A percentile compares a stretch with the other conserved stretches of the same genome.
Evolutionary conservation across 2,888 invertebrate genomes (phyloP).

Genomic region (Quadroppia sp.): DNA sequence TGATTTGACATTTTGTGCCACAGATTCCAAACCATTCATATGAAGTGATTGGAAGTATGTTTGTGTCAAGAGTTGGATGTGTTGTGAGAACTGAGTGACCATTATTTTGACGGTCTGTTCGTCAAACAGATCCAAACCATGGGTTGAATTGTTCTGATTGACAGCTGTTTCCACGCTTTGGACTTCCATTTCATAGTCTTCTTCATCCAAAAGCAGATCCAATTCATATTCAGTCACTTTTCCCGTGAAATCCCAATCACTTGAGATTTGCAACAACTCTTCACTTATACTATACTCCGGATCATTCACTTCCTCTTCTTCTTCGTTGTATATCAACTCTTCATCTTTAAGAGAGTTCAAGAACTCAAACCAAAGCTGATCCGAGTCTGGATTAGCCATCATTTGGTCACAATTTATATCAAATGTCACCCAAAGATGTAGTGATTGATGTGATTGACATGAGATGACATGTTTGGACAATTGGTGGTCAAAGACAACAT

Average conservation of each 20-base stretch:
- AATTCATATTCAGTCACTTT: slow-evolving; percentile 31
- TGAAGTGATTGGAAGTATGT: slow-evolving; percentile 32
- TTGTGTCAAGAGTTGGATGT: slow-evolving; percentile 39
- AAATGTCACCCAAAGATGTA: too few species aligned
- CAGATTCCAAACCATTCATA: slow-evolving; percentile 18
- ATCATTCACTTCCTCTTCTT: slow-evolving; percentile 40
- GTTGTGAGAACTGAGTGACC: slow-evolving; percentile 29
- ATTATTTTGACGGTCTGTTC: background rate
- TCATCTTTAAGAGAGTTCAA: slow-evolving; percentile 33
- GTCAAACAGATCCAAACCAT: background rate
- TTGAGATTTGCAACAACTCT: slow-evolving; percentile 25
- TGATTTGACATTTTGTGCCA: slow-evolving; percentile 33
- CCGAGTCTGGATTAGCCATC: slow-evolving; percentile 11
- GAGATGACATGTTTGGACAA: too few species aligned
- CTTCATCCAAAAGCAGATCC: slow-evolving; percentile 27
- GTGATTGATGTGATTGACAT: too few species aligned
- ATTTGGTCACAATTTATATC: background rate
- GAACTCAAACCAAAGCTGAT: slow-evolving; percentile 28
- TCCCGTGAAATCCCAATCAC: slow-evolving; percentile 33
- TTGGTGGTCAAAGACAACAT: too few species aligned
- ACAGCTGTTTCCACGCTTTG: background rate
- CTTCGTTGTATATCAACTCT: slow-evolving; percentile 15
- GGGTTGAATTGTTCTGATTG: background rate
- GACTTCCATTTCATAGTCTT: slow-evolving; percentile 12
- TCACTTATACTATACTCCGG: slow-evolving; percentile 39